A percentile compares a stretch with the other conserved stretches of the same genome.
These are phyloP conservation scores for Caligus rogercresseyi DNA, from an alignment of 1,140 invertebrate genomes.

Conservation along the genomic window DNA sequence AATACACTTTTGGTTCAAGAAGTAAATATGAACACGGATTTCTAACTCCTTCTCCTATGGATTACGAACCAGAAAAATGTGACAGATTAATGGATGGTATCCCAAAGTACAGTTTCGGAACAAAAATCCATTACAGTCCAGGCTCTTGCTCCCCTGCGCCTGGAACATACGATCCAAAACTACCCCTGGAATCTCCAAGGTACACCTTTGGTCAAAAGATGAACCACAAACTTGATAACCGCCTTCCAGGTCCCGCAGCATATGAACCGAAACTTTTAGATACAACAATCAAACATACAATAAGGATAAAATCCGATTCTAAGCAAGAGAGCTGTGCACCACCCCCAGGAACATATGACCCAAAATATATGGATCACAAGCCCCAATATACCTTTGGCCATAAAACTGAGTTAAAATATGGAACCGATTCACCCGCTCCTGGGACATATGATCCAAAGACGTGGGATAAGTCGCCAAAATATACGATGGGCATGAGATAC, in stretches of 20 bases:
- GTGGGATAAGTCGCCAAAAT: not conserved
- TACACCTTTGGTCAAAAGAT: slow-evolving; percentile 14
- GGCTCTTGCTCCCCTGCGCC: slow-evolving; percentile 12
- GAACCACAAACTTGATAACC: not conserved
- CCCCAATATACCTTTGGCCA: slow-evolving; percentile 11
- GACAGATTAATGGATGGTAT: not conserved
- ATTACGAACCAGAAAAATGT: slow-evolving; percentile 10
- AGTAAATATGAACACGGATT: not conserved
- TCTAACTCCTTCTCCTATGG: slow-evolving; percentile 5
- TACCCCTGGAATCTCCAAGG: slow-evolving; percentile 6
- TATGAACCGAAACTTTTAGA: slow-evolving; percentile 8
- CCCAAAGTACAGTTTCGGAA: slow-evolving; percentile 8
- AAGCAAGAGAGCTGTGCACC: slow-evolving; percentile 6
- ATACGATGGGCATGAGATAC: slow-evolving; percentile 13
- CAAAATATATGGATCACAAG: not conserved
- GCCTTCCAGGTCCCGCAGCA: slow-evolving; percentile 13
- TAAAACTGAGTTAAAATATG: slow-evolving; percentile 13
- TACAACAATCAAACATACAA: not conserved
- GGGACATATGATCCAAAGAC: slow-evolving; percentile 13
- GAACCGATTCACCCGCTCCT: slow-evolving; percentile 1
- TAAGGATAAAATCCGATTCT: not conserved
- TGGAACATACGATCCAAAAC: slow-evolving; percentile 15
- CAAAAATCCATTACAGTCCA: not conserved
- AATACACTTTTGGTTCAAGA: slow-evolving; percentile 8
- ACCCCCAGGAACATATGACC: slow-evolving; percentile 14